Evolutionary conservation across 2,888 invertebrate genomes (phyloP), one percentile per base, ranked within the genome.

Genomic region (Amphipoea oculea): DNA sequence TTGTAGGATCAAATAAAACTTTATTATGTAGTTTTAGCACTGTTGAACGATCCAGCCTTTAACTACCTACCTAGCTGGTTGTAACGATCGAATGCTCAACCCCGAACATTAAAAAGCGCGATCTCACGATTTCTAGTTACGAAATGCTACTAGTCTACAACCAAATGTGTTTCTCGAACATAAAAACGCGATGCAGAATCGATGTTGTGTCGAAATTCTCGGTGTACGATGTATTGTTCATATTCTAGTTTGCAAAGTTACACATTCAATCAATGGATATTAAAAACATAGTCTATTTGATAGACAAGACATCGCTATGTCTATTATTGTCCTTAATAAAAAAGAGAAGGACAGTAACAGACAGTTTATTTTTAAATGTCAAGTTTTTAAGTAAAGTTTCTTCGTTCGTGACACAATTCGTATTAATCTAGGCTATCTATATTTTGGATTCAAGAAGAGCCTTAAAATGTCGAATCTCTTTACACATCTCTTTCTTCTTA

Each of bases 1-100:
- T 20, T 12, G 36, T 75, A 54, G 54, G 51, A 79, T 79, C 73
- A 70, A 83, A 82, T 82, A 79, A 73, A 82, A 66, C 29, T 73
- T 73, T 73, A 75, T 40, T 29, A 40, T 23, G 20, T 72, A 79
- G 29, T 73, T 66, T 54, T 11, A 72, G 40, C 80, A 66, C 57
- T 68, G 71, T 76, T 65, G 29, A 23, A 48, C 29, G 57, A 76
- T 69, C 62, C 12, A 62, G 65, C 75, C 68, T 48, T 36, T 66
- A 73, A 73, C n/a, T 72, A 73, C 40, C 42, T 78, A 78, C 36
- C 48, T 48, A 48, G 54, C 45, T 48, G 54, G 6, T 82, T 76
- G 90, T 91, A 93, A 90, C 73, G 73, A 81, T 73, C 73, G 57
- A 85, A 74, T 81, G 45, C 70, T 77, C 67, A 77, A 74, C 70